Conservation (phyloP, 2,113 vertebrate species). For the Apteryx owenii region DNA sequence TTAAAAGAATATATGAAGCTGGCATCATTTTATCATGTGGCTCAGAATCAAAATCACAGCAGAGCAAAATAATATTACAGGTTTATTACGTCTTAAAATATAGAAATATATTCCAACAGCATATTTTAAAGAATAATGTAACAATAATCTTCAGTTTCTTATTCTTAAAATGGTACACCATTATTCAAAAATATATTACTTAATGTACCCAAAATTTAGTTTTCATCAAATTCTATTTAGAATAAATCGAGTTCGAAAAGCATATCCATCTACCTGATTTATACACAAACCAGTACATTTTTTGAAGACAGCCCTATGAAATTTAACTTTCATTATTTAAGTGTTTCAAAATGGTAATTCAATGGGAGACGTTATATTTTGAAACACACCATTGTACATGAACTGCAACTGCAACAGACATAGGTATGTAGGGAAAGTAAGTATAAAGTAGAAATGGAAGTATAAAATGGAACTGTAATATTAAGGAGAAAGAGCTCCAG, state of each 20-base stretch:
- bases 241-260: conserved; percentile 68
- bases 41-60: conserved; percentile 57
- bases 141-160: conserved; percentile 77
- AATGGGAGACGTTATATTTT: neutral
- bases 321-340: neutral
- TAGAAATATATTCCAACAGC: conserved; percentile 79
- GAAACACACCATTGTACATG: neutral
- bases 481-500: neutral
- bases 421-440: conserved; percentile 17
- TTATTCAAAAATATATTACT: conserved; percentile 85
- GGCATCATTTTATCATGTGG: neutral
- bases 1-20: neutral
- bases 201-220: conserved; percentile 75
- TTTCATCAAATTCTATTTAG: conserved; percentile 70
- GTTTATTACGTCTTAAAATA: conserved; percentile 83
- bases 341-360: conserved; percentile 11
- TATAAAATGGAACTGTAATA: neutral
- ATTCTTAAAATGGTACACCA: conserved; percentile 78
- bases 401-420: neutral
- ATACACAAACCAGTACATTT: conserved; percentile 36
- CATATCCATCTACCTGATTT: conserved; percentile 50
- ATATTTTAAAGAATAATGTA: conserved; percentile 85
- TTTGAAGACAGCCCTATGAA: conserved; percentile 8
- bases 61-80: conserved; percentile 56
- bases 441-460: neutral